Percentiles rank a stretch among this genome's conserved stretches.
These are phyloP conservation scores for Heliconius ethilla DNA, from an alignment of 2,888 invertebrate genomes.

Conservation along the genomic window DNA sequence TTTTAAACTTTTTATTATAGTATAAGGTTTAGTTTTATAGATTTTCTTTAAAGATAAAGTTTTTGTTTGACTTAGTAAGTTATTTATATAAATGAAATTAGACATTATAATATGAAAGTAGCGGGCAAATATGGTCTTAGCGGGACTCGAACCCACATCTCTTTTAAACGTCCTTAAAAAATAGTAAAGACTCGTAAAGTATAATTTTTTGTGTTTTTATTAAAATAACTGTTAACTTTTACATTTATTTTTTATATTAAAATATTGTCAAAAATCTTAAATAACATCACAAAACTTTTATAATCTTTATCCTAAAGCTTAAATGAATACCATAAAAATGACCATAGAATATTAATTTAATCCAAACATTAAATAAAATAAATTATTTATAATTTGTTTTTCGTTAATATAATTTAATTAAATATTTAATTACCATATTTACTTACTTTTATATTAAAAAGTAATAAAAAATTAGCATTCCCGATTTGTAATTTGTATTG, in stretches of 20 bases:
- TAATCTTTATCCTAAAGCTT: background rate
- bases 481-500: background rate
- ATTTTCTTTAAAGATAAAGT: background rate
- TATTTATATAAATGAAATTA: background rate
- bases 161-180: no score
- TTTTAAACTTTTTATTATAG: background rate
- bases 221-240: background rate
- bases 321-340: background rate
- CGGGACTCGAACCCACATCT: background rate
- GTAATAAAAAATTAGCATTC: conserved; percentile 6
- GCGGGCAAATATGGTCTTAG: background rate
- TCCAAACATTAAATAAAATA: background rate
- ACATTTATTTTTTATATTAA: background rate
- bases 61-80: background rate
- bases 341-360: background rate
- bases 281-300: background rate
- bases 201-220: no score
- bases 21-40: background rate
- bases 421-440: conserved; percentile 6
- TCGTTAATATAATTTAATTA: background rate
- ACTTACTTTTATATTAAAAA: conserved; percentile 12
- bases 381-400: conserved; percentile 7
- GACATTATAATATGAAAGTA: background rate
- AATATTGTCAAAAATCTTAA: no score
- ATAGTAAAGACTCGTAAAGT: no score